phyloP scores from a whole-genome alignment of 2,888 invertebrate genomes.

The Chironomus tentans region DNA sequence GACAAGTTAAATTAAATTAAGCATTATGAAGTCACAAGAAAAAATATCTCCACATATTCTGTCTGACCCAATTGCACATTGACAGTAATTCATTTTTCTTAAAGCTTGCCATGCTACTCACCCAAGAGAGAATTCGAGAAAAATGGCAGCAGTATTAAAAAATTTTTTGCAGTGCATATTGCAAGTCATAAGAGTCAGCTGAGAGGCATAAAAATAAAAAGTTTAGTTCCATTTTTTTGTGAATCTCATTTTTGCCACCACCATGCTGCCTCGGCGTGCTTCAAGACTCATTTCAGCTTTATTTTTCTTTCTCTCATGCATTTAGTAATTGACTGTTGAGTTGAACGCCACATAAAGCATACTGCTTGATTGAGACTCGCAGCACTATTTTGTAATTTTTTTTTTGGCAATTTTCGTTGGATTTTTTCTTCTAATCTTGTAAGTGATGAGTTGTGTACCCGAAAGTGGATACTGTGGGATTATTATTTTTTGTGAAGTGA shows the following conservation, averaged over 20 bases:
- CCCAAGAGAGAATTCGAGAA: not conserved
- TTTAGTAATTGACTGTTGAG: constrained; percentile 4
- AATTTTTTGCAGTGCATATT: not conserved
- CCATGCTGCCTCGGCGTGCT: not conserved
- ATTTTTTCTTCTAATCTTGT: not conserved
- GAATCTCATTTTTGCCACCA: not conserved
- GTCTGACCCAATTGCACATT: not conserved
- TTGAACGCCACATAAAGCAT: not conserved
- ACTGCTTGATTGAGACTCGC: not conserved
- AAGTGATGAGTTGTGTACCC: not conserved
- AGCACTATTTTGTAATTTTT: not conserved
- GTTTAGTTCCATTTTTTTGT: not conserved
- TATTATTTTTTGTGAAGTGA: too few relatives aligned
- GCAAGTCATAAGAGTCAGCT: not conserved
- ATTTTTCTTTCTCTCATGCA: constrained; percentile 4
- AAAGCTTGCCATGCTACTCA: not conserved
- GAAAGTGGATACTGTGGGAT: too few relatives aligned
- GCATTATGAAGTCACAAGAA: too few relatives aligned
- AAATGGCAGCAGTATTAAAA: not conserved
- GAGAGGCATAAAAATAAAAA: not conserved
- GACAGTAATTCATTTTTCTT: not conserved
- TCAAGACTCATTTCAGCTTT: not conserved
- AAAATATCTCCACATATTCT: not conserved
- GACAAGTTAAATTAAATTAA: too few relatives aligned
- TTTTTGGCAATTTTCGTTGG: not conserved